Conservation (phyloP, 2,113 vertebrate genomes). For the Piaya cayana region DNA sequence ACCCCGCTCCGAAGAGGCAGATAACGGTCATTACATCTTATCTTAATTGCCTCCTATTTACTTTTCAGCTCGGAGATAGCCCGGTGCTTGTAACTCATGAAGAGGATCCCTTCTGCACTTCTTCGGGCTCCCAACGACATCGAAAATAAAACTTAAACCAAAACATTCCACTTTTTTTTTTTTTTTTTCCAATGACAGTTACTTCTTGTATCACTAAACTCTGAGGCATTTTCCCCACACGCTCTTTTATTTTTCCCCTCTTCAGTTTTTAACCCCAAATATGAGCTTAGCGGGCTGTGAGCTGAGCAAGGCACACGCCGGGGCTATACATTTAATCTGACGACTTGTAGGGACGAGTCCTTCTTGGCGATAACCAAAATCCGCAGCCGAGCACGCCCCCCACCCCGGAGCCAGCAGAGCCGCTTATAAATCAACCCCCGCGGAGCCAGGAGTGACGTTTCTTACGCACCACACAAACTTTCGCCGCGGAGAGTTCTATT, state of each 20-base stretch:
- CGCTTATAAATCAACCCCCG: not conserved
- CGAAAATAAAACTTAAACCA: too few species aligned
- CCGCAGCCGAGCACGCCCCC: not conserved
- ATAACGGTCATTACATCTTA: not conserved
- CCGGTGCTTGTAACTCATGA: not conserved
- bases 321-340: not conserved
- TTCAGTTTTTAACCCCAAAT: not conserved
- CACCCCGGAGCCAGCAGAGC: not conserved
- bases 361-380: not conserved
- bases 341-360: not conserved
- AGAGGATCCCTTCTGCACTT: not conserved
- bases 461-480: not conserved
- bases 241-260: not conserved
- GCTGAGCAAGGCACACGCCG: not conserved
- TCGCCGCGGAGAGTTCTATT: not conserved
- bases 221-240: not conserved
- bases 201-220: not conserved
- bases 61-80: not conserved
- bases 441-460: not conserved
- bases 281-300: not conserved
- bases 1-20: not conserved
- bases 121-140: not conserved
- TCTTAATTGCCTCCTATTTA: not conserved
- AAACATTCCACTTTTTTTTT: too few species aligned
- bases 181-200: too few species aligned